These are phyloP conservation scores for Perca schrenkii DNA, from an alignment of 2,113 vertebrate genomes.

Conservation along the genomic window DNA sequence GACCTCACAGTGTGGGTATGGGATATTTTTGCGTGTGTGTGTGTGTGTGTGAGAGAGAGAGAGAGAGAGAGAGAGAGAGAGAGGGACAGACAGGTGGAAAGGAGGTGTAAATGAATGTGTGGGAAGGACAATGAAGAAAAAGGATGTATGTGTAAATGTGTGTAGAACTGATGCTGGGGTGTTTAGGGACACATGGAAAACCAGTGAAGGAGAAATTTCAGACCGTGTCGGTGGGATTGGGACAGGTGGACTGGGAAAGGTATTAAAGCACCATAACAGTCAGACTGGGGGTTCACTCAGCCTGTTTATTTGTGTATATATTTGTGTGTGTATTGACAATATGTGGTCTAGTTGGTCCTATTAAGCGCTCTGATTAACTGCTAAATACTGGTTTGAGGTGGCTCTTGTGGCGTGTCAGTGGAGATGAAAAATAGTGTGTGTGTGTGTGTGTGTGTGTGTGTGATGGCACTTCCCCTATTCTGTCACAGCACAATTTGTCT, in stretches of 20 bases:
- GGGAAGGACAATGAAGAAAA: neutral
- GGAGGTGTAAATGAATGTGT: neutral
- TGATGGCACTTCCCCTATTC: neutral
- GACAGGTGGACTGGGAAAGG: constrained; percentile 1
- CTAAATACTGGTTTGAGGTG: neutral
- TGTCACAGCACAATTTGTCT: neutral
- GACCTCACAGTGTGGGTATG: neutral
- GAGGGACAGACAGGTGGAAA: neutral
- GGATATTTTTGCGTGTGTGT: neutral
- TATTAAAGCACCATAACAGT: neutral
- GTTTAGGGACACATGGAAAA: constrained; percentile 5
- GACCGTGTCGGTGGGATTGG: constrained; percentile 17
- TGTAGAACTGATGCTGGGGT: neutral
- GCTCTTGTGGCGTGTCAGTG: constrained; percentile 4
- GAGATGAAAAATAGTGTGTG: neutral
- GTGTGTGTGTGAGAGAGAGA: neutral
- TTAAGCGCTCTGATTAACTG: constrained; percentile 21
- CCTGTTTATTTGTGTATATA: neutral
- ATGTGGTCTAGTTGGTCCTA: constrained; percentile 18
- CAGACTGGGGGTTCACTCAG: neutral
- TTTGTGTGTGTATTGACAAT: constrained; percentile 20
- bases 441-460: neutral
- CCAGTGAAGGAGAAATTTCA: constrained; percentile 18
- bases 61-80: neutral
- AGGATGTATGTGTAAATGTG: neutral